Evolutionary conservation across 2,888 invertebrate species (phyloP).

Genomic region (Drosophila multiciliata): DNA sequence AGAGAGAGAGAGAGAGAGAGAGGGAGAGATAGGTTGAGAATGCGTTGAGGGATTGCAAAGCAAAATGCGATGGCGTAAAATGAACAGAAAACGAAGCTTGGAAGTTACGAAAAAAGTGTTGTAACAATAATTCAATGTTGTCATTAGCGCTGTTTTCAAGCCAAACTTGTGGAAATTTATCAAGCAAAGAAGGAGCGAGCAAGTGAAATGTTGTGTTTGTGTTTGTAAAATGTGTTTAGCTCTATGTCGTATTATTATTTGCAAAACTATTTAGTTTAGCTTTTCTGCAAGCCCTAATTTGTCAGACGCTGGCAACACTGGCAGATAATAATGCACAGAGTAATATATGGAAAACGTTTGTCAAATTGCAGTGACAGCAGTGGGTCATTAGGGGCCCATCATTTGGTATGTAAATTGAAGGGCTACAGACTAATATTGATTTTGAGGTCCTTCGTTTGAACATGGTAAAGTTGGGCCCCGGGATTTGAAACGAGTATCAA

Average conservation of each 20-base stretch:
- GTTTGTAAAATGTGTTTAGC: background rate
- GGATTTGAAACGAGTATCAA: constrained; percentile 11
- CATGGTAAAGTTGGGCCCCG: constrained; percentile 36
- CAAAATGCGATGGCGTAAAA: constrained; percentile 59
- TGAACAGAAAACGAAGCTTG: constrained; percentile 12
- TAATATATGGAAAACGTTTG: constrained; percentile 9
- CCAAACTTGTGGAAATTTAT: background rate
- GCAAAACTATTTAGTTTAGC: background rate
- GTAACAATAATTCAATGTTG: constrained; percentile 10
- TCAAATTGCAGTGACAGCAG: constrained; percentile 2
- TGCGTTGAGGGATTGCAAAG: constrained; percentile 5
- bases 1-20: constrained; percentile 4
- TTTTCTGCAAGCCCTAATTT: background rate
- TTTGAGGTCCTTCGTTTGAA: constrained; percentile 43
- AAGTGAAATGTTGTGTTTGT: background rate
- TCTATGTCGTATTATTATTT: background rate
- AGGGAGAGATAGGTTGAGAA: constrained; percentile 6
- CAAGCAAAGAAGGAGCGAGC: background rate
- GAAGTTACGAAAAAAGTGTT: constrained; percentile 21
- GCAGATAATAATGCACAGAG: background rate
- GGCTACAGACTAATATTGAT: constrained; percentile 46
- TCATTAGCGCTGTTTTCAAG: background rate
- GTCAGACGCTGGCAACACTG: constrained; percentile 5
- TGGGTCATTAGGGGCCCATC: constrained; percentile 25
- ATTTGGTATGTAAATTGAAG: constrained; percentile 32